A percentile compares a stretch with the other conserved stretches of the same genome.
phyloP scores from a whole-genome alignment of 2,797 vertebrate species.

The Jordanella pulchra region DNA sequence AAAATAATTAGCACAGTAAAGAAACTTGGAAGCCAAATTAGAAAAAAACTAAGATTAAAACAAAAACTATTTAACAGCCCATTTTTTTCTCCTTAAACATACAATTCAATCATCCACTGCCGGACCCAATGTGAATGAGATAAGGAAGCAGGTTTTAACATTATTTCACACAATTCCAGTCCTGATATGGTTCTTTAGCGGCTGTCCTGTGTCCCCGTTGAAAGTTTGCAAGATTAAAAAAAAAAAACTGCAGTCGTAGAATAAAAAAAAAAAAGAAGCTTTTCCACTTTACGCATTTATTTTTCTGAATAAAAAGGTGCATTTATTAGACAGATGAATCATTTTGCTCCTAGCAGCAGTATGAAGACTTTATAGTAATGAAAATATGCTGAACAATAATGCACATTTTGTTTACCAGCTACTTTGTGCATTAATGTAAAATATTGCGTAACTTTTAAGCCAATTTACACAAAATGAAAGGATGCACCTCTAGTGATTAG shows the following conservation, averaged over 20 bases:
- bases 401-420: slow-evolving; percentile 54
- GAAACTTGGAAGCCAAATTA: slow-evolving; percentile 28
- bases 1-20: slow-evolving; percentile 41
- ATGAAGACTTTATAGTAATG: slow-evolving; percentile 39
- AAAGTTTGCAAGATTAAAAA: slow-evolving; percentile 45
- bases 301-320: slow-evolving; percentile 36
- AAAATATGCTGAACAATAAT: slow-evolving; percentile 40
- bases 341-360: slow-evolving; percentile 58
- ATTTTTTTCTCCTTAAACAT: slow-evolving; percentile 56
- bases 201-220: slow-evolving; percentile 60
- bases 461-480: slow-evolving; percentile 12
- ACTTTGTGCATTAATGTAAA: slow-evolving; percentile 35
- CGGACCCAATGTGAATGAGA: slow-evolving; percentile 61
- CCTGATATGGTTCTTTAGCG: slow-evolving; percentile 1
- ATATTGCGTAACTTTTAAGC: background rate
- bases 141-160: background rate
- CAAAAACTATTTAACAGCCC: slow-evolving; percentile 42
- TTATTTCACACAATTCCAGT: background rate
- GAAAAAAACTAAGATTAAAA: slow-evolving; percentile 32
- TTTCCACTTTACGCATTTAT: slow-evolving; percentile 34
- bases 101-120: slow-evolving; percentile 58
- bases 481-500: slow-evolving; percentile 17
- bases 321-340: slow-evolving; percentile 39
- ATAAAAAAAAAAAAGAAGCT: slow-evolving; percentile 18
- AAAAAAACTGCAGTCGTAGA: slow-evolving; percentile 32